Base-by-base conservation (phyloP, 1,140 invertebrate genomes). In the Zaprionus tsacasi region DNA sequence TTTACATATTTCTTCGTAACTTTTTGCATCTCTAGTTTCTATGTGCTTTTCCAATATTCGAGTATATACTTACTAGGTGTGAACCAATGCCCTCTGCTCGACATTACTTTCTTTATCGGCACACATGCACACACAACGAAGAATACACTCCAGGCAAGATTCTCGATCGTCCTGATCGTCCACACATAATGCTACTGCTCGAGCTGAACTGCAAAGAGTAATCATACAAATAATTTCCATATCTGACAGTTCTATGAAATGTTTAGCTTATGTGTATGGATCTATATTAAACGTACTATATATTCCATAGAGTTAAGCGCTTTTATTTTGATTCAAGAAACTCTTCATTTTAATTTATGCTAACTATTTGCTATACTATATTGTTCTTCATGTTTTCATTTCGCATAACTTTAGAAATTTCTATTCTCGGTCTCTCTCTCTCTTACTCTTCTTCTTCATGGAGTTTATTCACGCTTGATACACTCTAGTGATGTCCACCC, bases 321-420 rank as follows among this genome's bases (percentile, higher is more conserved):
- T 89, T 83, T 81, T 83, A 70, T 89, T 83, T 88, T 87, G 83
- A 78, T 80, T 75, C 76, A 80, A 82, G 67, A 73, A 82, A 72
- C 45, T 80, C 70, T 88, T 82, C 54, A 57, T 75, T 82, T 72
- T 78, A 40, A 35, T 65, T 73, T 82, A 48, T 63, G 82, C 83
- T 58, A 70, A 69, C 48, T 48, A 58, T 79, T 88, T 79, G 73
- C 56, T 77, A 33, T 50, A 50, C 54, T 70, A 50, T 40, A 45
- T 45, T 38, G 21, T 21, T 69, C 45, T 68, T 72, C 45, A 54
- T 64, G 27, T 25, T 45, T 67, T 66, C 10, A 30, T 35, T 63
- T 63, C 11, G 33, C 15, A 25, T 54, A 54, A 57, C 12, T 15
- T 17, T 55, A 27, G 21, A 55, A 55, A 30, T 52, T 64, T 30